These are phyloP conservation scores for Alosa sapidissima DNA, from an alignment of 2,797 vertebrate genomes.

Conservation along the genomic window DNA sequence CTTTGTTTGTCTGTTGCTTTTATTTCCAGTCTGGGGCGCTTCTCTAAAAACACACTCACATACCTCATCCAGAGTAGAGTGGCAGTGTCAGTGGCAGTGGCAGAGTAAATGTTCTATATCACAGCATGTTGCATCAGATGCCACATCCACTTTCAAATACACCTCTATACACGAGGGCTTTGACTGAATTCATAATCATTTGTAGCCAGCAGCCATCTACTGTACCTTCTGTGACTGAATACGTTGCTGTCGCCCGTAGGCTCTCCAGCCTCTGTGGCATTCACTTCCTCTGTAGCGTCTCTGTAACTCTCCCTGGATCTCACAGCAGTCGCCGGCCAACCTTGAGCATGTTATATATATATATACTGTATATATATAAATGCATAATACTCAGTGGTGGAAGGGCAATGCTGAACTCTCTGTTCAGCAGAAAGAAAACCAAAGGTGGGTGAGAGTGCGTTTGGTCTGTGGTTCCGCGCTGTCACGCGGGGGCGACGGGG, in stretches of 20 bases:
- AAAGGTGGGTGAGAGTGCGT: neutral
- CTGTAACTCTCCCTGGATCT: neutral
- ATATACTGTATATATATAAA: neutral
- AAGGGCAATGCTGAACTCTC: neutral
- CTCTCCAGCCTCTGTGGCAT: neutral
- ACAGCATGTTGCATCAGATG: slow-evolving; percentile 13
- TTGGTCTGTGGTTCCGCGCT: slow-evolving; percentile 24
- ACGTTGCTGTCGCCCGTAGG: neutral
- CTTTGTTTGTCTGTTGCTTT: neutral
- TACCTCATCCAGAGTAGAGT: neutral
- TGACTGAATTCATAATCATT: slow-evolving; percentile 7
- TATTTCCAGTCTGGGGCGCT: neutral
- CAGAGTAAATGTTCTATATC: neutral
- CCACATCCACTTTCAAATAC: neutral
- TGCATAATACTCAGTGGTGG: neutral
- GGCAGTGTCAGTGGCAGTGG: neutral
- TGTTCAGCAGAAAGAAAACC: neutral
- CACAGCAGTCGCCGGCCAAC: neutral
- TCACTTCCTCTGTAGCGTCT: neutral
- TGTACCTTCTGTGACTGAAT: neutral
- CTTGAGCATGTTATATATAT: neutral
- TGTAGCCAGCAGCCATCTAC: slow-evolving; percentile 12
- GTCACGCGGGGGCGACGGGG: slow-evolving; percentile 5
- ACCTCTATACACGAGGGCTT: neutral
- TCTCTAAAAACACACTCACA: neutral